Base-by-base conservation (phyloP, 2,888 invertebrate genomes). In the Drosophila picticornis region DNA sequence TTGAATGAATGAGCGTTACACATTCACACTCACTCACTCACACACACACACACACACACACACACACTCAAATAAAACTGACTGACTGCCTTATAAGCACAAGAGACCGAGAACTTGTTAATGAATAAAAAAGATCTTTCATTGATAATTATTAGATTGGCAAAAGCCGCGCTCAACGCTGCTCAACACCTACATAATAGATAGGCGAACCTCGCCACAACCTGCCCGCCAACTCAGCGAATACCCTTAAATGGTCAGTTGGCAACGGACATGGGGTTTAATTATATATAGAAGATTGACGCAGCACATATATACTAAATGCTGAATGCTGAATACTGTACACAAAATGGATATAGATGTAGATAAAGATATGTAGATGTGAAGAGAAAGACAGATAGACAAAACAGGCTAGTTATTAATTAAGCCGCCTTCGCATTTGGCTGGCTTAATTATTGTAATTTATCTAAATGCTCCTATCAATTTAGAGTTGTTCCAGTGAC, bases 131-230 rank as follows among this genome's bases (percentile, higher is more conserved):
- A 67, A 81, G 81, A 85, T 88, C 80, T 69, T 83, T 82, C 86
- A 86, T 86, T 86, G 86, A 86, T 87, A 87, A 87, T 87, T 77
- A 83, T 80, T 83, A 80, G 87, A 76, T 82, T 80, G 81, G 73
- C 81, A 56, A 72, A 71, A 72, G 64, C 56, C 32, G 31, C 13
- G n/a, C 50, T 31, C 40, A 29, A 29, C 64, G 48, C 46, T 51
- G 63, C 43, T 52, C 60, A 40, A 77, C 77, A 74, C 77, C 76
- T 74, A 70, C 75, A 65, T 68, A 65, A 55, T 58, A 46, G 16
- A 46, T 46, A 46, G 46, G 27, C 34, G 38, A 55, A 31, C 32
- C 46, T 22, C 56, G 55, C 60, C 60, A 55, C 57, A 79, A 76
- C 55, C 75, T 76, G 79, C 51, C 65, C 60, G 70, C 67, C 71